Base-by-base conservation (phyloP, 92 coral and sea anemone genomes). In the Metridium senile region DNA sequence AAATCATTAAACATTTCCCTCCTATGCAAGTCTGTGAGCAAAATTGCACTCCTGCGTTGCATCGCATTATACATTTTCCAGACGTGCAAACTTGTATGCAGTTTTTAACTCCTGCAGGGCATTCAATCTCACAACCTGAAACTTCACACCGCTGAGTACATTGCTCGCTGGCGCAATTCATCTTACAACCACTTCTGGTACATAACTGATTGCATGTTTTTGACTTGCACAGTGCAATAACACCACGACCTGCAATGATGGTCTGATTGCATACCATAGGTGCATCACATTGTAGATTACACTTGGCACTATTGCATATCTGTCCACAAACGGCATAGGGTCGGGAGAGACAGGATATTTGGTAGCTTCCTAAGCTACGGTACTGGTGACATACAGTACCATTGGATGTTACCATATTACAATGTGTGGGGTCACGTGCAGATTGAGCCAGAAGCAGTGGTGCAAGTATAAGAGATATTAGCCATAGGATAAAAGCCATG, bases 61-160 rank as follows among this genome's bases (percentile, higher is more conserved):
- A 91, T 32, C 57, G 72, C 97, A 91, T 91, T 49, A 43, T 76
- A 70, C 97, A 91, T 20, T 85, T 78, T 33, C 97, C 97, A 39
- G 84, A 62, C 11, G 31, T 74, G 66, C 97, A 91, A 26, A 73
- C 62, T 72, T 91, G 97, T 1, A 83, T 59, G 70, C 97, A 91
- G 27, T 82, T 75, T 58, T 82, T 58, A 53, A 77, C 89, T 26
- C 90, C 90, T 26, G 70, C 66, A 0, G 93, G 78, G 29, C 97
- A 91, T 9, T 80, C 64, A 79, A 91, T 84, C 39, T 85, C 92
- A 49, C 97, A 91, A 19, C 97, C 93, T 32, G 86, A 81, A 9
- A 86, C 87, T 20, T 85, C 83, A 57, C 97, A 91, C 16, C 67
- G 62, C 81, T 91, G 97, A 21, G 32, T 34, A 69, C 97, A 91